Conservation (phyloP, 2,113 vertebrate species). For the Buteo buteo region DNA sequence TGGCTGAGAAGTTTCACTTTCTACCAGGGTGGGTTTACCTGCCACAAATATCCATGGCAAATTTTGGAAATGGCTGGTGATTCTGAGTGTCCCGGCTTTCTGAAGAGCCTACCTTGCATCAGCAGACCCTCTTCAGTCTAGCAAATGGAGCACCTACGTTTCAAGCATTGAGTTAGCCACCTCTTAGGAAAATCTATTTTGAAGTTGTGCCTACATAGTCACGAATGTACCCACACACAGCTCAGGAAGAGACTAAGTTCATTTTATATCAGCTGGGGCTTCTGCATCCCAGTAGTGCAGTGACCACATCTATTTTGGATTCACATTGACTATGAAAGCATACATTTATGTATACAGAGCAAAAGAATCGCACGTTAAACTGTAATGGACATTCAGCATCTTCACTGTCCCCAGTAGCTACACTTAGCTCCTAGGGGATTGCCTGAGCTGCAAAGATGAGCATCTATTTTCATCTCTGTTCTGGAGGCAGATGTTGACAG, state of each 20-base stretch:
- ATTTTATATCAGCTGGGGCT: background rate
- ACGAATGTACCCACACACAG: accelerated
- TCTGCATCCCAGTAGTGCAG: background rate
- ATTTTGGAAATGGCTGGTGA: background rate
- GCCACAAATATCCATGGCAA: background rate
- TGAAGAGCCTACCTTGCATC: background rate
- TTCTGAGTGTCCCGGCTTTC: background rate
- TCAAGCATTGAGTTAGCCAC: background rate
- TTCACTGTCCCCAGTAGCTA: background rate
- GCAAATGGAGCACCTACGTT: accelerated
- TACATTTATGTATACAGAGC: background rate
- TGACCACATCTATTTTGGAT: background rate
- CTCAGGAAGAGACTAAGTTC: background rate
- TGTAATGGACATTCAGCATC: background rate
- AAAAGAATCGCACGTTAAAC: background rate
- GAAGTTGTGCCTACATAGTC: background rate
- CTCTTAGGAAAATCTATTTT: background rate
- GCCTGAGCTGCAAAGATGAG: background rate
- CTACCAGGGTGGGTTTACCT: no score
- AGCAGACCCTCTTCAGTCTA: background rate
- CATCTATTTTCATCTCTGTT: background rate
- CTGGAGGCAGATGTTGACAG: background rate
- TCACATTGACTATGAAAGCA: background rate
- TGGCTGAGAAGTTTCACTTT: no score
- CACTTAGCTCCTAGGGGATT: background rate